Evolutionary conservation across 2,797 vertebrate species (phyloP).

Genomic region (Chlorospingus semifuscus): DNA sequence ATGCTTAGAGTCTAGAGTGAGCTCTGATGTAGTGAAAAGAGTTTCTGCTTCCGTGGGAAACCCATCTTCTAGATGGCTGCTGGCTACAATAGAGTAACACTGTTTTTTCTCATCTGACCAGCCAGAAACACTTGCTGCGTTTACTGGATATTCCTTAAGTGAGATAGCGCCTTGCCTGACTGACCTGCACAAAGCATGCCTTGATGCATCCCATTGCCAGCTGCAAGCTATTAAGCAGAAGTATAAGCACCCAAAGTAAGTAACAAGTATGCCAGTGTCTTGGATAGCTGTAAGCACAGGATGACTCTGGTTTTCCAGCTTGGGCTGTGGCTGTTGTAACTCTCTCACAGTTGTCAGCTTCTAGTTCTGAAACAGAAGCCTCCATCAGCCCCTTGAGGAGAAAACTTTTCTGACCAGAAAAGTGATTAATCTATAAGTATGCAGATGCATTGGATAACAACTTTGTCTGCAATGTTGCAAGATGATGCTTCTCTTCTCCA

Average conservation of each 20-base stretch:
- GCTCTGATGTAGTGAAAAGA: background rate
- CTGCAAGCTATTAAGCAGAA: constrained; percentile 88
- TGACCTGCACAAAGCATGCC: constrained; percentile 83
- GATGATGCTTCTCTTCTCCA: background rate
- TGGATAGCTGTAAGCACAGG: background rate
- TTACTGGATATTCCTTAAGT: constrained; percentile 86
- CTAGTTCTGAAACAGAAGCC: background rate
- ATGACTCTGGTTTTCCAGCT: background rate
- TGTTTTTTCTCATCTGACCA: constrained; percentile 51
- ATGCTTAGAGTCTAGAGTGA: background rate
- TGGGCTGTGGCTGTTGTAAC: background rate
- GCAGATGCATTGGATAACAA: background rate
- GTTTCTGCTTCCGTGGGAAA: background rate
- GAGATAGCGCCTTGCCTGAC: constrained; percentile 84
- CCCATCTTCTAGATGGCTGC: background rate
- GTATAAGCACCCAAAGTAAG: constrained; percentile 87
- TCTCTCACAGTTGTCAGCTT: background rate
- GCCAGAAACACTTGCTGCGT: constrained; percentile 83
- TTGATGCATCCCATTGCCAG: constrained; percentile 73
- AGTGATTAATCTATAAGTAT: background rate
- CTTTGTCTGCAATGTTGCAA: background rate
- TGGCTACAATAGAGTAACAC: background rate
- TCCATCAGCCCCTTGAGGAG: background rate
- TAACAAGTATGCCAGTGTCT: background rate
- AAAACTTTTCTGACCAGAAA: background rate